Conservation (phyloP, 2,797 vertebrate genomes). For the Hippoglossus hippoglossus region DNA sequence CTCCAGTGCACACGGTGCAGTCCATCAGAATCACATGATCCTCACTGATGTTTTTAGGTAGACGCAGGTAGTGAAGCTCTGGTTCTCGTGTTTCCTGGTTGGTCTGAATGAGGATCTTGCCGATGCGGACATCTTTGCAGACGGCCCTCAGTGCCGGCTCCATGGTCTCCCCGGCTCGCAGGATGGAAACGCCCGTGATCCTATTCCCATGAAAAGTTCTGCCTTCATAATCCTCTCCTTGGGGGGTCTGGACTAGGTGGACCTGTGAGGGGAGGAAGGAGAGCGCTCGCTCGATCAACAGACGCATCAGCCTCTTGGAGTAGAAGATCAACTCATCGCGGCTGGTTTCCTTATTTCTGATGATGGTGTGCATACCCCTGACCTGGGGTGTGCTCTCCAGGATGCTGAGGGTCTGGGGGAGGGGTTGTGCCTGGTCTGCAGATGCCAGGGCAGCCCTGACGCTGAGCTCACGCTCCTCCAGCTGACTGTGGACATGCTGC, state of each 20-base stretch:
- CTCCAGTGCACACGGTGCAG: conserved; percentile 97
- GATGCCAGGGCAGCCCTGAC: conserved; percentile 91
- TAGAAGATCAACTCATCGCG: conserved; percentile 99
- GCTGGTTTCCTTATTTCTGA: conserved; percentile 97
- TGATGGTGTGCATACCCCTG: conserved; percentile 98
- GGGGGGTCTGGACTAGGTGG: conserved; percentile 93
- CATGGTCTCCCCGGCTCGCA: conserved; percentile 96
- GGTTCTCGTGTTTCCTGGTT: conserved; percentile 95
- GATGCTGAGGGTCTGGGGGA: conserved; percentile 96
- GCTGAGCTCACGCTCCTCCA: conserved; percentile 84
- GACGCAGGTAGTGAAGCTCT: conserved; percentile 95
- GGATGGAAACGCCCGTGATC: conserved; percentile 94
- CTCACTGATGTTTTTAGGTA: conserved; percentile 96
- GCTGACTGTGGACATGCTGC: conserved; percentile 97
- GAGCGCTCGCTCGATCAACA: conserved; percentile 94
- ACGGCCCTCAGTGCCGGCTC: conserved; percentile 94
- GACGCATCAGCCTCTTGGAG: conserved; percentile 96
- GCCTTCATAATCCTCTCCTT: conserved; percentile 95
- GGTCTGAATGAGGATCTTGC: conserved; percentile 98
- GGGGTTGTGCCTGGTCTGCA: conserved; percentile 96
- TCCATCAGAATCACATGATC: conserved; percentile 99
- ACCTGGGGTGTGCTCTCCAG: conserved; percentile 98
- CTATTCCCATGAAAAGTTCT: conserved; percentile 91
- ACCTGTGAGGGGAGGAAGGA: conserved; percentile 97
- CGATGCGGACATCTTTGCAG: conserved; percentile 96